Conservation (phyloP, 92 coral and sea anemone genomes). For the Palythoa grandiflora region DNA sequence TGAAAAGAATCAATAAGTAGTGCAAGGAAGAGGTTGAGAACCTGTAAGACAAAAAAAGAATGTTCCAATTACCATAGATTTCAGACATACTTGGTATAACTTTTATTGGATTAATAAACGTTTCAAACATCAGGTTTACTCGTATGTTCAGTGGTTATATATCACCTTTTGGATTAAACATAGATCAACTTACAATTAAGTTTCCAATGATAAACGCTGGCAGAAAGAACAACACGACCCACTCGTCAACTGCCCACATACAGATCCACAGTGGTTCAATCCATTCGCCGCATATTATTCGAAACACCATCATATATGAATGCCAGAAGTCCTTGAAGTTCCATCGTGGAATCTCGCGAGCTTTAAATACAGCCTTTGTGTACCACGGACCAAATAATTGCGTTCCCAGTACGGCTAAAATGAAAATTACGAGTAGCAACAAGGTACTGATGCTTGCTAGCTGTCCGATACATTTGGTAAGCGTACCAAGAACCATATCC, state of each 20-base stretch:
- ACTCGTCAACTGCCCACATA: constrained; percentile 40
- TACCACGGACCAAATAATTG: constrained; percentile 51
- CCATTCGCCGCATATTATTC: constrained; percentile 68
- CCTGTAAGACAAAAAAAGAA: constrained; percentile 2
- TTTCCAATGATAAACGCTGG: constrained; percentile 62
- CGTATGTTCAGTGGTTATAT: not conserved
- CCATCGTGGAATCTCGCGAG: constrained; percentile 42
- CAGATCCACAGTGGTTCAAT: constrained; percentile 64
- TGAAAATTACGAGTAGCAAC: constrained; percentile 42
- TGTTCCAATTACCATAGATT: not conserved
- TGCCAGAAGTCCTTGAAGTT: constrained; percentile 59
- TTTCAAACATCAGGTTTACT: not conserved
- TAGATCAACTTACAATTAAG: constrained; percentile 44
- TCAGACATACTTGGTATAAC: not conserved
- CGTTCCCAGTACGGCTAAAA: constrained; percentile 63
- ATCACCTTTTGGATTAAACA: not conserved
- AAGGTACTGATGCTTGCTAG: constrained; percentile 46
- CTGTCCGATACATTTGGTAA: constrained; percentile 36
- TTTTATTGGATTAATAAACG: not conserved
- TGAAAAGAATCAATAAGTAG: constrained; percentile 57
- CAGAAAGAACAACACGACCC: constrained; percentile 40
- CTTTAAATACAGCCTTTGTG: constrained; percentile 18
- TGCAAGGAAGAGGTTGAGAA: constrained; percentile 60
- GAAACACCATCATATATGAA: constrained; percentile 61
- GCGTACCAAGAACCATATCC: constrained; percentile 32